These are phyloP conservation scores for Desmodus rotundus DNA, from an alignment of 2,113 vertebrate species.

Conservation along the genomic window DNA sequence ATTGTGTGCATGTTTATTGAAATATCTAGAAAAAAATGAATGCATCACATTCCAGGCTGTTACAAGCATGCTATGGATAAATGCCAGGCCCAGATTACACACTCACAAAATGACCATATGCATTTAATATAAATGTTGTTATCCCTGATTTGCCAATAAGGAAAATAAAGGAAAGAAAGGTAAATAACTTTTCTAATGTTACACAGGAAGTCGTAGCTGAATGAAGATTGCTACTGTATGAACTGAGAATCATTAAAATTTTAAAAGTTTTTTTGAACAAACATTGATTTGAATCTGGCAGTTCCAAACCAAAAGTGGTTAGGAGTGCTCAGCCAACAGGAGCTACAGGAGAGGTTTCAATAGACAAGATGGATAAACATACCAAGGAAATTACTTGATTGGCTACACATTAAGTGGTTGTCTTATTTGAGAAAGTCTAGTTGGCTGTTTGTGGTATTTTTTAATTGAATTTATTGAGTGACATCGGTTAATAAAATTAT, in stretches of 20 bases:
- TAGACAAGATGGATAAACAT: not conserved
- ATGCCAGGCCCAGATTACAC: not conserved
- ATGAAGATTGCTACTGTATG: not conserved
- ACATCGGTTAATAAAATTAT: too few species aligned
- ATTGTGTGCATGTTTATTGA: not conserved
- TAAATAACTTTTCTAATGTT: not conserved
- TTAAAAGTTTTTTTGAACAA: not conserved
- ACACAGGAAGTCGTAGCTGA: not conserved
- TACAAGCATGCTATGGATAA: not conserved
- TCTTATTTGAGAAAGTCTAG: not conserved
- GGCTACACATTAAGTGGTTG: not conserved
- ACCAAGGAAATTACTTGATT: not conserved
- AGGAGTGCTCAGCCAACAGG: not conserved
- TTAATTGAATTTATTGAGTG: too few species aligned
- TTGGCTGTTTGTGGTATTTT: not conserved
- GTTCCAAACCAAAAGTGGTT: not conserved
- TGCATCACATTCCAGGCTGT: not conserved
- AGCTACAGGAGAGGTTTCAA: not conserved
- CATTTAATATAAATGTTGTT: not conserved
- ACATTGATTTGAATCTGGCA: not conserved
- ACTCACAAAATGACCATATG: not conserved
- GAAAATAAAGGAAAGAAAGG: not conserved
- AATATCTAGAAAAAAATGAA: not conserved
- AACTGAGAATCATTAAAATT: not conserved
- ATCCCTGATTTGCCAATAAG: not conserved